These are phyloP conservation scores for Clarias laeviceps DNA, from an alignment of 2,797 vertebrate species.

Conservation along the genomic window DNA sequence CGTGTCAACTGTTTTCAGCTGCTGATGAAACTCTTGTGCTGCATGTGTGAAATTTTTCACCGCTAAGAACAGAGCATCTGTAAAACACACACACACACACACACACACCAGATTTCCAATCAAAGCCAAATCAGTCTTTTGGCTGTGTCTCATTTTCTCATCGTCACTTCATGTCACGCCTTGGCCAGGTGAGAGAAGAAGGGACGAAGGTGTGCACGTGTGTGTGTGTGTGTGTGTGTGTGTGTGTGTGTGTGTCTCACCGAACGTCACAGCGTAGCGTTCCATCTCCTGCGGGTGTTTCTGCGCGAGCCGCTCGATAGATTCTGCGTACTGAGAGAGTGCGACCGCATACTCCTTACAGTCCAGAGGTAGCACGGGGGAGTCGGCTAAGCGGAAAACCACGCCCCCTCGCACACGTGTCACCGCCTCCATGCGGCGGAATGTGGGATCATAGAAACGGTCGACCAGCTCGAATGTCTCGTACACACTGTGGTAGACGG, in stretches of 20 bases:
- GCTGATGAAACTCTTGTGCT: constrained; percentile 78
- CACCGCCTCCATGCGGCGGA: constrained; percentile 83
- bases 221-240: neutral
- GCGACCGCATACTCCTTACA: constrained; percentile 82
- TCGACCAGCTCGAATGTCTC: constrained; percentile 93
- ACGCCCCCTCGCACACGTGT: constrained; percentile 88
- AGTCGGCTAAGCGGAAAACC: constrained; percentile 82
- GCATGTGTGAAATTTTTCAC: constrained; percentile 83
- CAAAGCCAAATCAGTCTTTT: too few species aligned
- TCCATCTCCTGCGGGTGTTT: constrained; percentile 72
- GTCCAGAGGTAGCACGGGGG: constrained; percentile 84
- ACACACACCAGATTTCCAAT: neutral
- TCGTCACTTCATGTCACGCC: neutral
- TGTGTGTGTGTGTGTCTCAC: constrained; percentile 68
- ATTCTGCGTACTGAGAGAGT: constrained; percentile 76
- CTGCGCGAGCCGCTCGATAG: constrained; percentile 78
- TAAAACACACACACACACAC: constrained; percentile 11
- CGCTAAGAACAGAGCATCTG: constrained; percentile 89
- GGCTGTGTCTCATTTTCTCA: neutral
- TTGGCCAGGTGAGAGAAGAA: neutral
- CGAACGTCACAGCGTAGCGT: constrained; percentile 80
- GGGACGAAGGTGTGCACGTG: neutral
- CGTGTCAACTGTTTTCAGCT: constrained; percentile 74
- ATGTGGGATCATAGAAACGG: constrained; percentile 89
- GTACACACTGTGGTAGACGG: constrained; percentile 93